phyloP scores from a whole-genome alignment of 2,113 vertebrate genomes.

The Addax nasomaculatus region DNA sequence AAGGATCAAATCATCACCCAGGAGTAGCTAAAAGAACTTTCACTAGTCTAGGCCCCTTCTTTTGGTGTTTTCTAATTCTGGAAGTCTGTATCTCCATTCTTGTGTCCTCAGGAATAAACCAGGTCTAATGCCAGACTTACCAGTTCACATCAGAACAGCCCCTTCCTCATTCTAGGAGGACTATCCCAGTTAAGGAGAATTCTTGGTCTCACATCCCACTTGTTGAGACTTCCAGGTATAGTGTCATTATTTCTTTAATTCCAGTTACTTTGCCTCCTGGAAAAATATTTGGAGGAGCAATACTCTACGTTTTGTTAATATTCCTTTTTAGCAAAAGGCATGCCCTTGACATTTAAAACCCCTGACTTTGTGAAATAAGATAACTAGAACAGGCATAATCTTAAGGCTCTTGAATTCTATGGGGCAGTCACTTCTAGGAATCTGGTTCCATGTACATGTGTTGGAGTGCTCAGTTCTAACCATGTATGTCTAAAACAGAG shows the following conservation, averaged over 20 bases:
- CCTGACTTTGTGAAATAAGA: neutral
- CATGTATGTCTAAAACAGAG: neutral
- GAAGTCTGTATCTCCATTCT: neutral
- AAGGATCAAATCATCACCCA: neutral
- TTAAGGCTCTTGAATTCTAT: neutral
- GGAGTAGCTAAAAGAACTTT: neutral
- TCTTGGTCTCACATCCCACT: neutral
- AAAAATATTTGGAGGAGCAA: neutral
- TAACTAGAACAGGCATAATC: neutral
- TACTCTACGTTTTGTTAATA: neutral
- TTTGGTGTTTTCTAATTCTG: neutral
- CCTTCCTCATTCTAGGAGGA: neutral
- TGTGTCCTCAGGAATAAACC: neutral
- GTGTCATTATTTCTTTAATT: neutral
- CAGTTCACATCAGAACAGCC: neutral
- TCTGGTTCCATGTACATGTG: neutral
- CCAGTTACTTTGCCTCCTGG: neutral
- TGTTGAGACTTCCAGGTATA: neutral
- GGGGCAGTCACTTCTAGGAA: neutral
- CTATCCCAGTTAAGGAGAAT: neutral
- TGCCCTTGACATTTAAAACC: neutral
- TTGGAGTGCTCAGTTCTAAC: neutral
- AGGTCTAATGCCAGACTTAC: neutral
- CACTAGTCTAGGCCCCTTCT: neutral
- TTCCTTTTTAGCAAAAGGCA: neutral